These are phyloP conservation scores for Acleris emargana DNA, from an alignment of 2,888 invertebrate species.

Conservation along the genomic window DNA sequence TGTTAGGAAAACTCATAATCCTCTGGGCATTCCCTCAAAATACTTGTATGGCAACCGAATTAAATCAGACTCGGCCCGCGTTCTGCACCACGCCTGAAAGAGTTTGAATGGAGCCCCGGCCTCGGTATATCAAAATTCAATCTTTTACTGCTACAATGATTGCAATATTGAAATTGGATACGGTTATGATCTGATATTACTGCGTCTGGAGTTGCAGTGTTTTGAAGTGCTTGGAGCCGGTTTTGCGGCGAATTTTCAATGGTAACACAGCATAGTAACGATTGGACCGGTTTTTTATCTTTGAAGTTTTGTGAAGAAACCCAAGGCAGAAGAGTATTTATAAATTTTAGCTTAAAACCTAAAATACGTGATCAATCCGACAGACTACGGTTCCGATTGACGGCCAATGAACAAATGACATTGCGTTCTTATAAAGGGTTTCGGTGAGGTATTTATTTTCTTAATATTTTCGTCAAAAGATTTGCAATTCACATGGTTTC, in stretches of 20 bases:
- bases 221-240: not conserved
- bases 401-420: too few species aligned
- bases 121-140: slow-evolving; percentile 72
- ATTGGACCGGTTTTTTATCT: not conserved
- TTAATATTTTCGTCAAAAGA: too few species aligned
- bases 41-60: slow-evolving; percentile 30
- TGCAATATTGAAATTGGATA: slow-evolving; percentile 75
- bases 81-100: slow-evolving; percentile 59
- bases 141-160: slow-evolving; percentile 59
- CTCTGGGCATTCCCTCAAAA: slow-evolving; percentile 16
- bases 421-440: too few species aligned
- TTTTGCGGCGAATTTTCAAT: not conserved
- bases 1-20: slow-evolving; percentile 15
- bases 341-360: too few species aligned
- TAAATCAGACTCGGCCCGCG: slow-evolving; percentile 27
- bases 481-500: too few species aligned
- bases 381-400: too few species aligned
- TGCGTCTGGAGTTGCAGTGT: slow-evolving; percentile 20
- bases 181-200: slow-evolving; percentile 42
- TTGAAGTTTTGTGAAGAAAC: too few species aligned
- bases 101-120: slow-evolving; percentile 57
- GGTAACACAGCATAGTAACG: not conserved
- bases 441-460: too few species aligned
- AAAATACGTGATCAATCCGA: too few species aligned
- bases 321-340: too few species aligned